A percentile compares a stretch with the other conserved stretches of the same genome.
phyloP scores from a whole-genome alignment of 2,888 invertebrate species.

The Nemapogon koenigi region DNA sequence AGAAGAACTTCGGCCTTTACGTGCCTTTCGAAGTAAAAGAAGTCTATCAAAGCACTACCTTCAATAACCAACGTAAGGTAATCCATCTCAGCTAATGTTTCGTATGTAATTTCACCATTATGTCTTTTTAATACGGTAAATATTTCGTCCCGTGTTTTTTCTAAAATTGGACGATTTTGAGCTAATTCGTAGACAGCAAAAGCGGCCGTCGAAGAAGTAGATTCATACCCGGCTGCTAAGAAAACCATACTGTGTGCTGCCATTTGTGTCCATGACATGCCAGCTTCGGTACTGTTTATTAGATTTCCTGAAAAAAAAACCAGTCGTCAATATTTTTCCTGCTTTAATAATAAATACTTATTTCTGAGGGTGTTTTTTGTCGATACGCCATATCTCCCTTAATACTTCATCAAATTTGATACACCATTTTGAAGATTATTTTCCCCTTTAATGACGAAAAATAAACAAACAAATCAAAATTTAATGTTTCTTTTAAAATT shows the following conservation, averaged over 20 bases:
- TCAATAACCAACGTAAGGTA: conserved; percentile 63
- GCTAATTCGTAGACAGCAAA: conserved; percentile 39
- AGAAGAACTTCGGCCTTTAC: too few relatives aligned
- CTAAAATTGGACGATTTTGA: conserved; percentile 32
- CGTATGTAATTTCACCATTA: conserved; percentile 53
- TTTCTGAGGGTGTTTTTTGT: too few relatives aligned
- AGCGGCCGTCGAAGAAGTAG: conserved; percentile 36
- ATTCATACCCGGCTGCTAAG: conserved; percentile 43
- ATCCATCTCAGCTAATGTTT: conserved; percentile 59
- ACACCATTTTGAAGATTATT: too few relatives aligned
- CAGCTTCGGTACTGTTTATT: conserved; percentile 4
- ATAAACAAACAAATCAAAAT: too few relatives aligned
- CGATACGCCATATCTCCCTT: too few relatives aligned
- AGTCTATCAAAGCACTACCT: conserved; percentile 34
- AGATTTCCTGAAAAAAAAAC: neutral
- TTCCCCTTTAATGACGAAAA: too few relatives aligned
- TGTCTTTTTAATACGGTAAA: conserved; percentile 29
- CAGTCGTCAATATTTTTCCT: neutral
- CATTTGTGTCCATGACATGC: conserved; percentile 19
- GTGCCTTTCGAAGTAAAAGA: too few relatives aligned
- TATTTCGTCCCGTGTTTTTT: conserved; percentile 31
- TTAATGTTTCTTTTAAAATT: too few relatives aligned
- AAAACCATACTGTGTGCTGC: conserved; percentile 37
- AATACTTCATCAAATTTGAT: too few relatives aligned
- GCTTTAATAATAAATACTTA: too few relatives aligned